Base-by-base conservation (phyloP, 64 coral and sea anemone genomes). In the Stylophora pistillata region DNA sequence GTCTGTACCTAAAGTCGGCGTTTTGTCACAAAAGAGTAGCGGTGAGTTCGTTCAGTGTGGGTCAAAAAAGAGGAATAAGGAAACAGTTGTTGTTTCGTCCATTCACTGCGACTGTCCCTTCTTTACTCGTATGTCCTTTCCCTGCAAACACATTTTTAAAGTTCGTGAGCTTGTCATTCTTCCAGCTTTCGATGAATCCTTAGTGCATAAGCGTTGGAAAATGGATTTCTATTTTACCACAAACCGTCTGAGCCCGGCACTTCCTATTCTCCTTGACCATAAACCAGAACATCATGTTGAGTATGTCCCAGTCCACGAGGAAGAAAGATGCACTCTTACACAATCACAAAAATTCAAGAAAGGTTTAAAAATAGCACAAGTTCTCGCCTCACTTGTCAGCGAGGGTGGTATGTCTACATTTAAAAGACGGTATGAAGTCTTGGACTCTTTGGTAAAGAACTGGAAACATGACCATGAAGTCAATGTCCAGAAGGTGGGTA, bases 101-200 rank as follows among this genome's bases (percentile, higher is more conserved):
- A 34, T 7, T 73, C 30, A 32, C 5, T 78, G 85, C 53, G 72
- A 77, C 29, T 88, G 86, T 33, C 16, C 73, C 47, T 88, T 76
- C 34, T 76, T 63, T 31, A 31, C 56, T 10, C 26, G 23, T 18
- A 63, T 76, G 86, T 16, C 21, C 18, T 58, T 88, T 15, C 86
- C 86, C 10, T 88, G 73, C 33, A 78, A 78, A 77, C 86, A 88
- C 63, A 78, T 88, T 23, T 78, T 77, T 32, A 88, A 78, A 25
- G 86, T 88, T 20, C 32, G 86, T n/a, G 57, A 5, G 34, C 54
- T 88, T 3, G 27, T 78, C 32, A 78, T 14, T 68, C 30, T 77
- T 52, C 74, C 74, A 18, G 21, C 41, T 20, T 88, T 88, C 31
- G 25, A 28, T 26, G 16, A 58, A 75, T 20, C 34, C 72, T 10